phyloP scores from a whole-genome alignment of 2,113 vertebrate species.

The Brachyistius frenatus region DNA sequence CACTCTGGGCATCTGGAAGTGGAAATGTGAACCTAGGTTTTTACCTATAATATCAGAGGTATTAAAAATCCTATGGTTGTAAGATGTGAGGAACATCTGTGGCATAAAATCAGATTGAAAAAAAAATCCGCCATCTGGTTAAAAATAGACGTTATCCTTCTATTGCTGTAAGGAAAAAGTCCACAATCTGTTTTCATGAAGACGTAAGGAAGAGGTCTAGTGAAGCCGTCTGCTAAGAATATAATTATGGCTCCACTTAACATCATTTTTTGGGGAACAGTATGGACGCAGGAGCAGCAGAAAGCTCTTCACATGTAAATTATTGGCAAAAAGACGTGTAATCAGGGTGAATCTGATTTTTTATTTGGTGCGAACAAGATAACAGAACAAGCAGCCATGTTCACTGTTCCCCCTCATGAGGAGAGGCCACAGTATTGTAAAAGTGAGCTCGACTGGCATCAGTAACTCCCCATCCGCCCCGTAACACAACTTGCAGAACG shows the following conservation, averaged over 20 bases:
- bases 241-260: conserved; percentile 27
- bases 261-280: background rate
- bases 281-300: conserved; percentile 24
- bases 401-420: background rate
- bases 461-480: conserved; percentile 4
- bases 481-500: conserved; percentile 34
- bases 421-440: conserved; percentile 13
- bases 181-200: background rate
- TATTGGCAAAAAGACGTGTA: background rate
- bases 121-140: background rate
- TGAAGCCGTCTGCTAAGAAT: conserved; percentile 13
- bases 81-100: background rate
- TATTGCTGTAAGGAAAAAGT: background rate
- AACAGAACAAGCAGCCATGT: conserved; percentile 25
- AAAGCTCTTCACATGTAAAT: conserved; percentile 1
- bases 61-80: background rate
- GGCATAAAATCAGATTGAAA: background rate
- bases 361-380: conserved; percentile 26
- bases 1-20: conserved; percentile 9
- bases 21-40: conserved; percentile 10
- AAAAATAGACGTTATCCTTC: background rate
- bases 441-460: background rate
- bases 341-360: conserved; percentile 19
- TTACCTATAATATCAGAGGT: background rate
- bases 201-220: background rate